Base-by-base conservation (phyloP, 2,113 vertebrate species). In the Planiliza haematocheilus region DNA sequence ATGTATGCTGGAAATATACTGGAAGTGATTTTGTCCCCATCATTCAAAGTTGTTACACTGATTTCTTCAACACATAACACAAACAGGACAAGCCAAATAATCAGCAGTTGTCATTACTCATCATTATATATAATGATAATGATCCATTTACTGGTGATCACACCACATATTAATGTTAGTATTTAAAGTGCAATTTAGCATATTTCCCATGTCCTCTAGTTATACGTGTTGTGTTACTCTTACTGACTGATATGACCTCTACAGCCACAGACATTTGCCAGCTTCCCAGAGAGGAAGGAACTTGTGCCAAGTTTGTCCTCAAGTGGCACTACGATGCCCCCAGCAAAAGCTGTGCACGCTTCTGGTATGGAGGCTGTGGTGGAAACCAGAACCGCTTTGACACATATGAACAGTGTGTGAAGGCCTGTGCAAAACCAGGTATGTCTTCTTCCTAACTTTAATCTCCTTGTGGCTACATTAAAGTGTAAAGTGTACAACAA, bases 341-440 rank as follows among this genome's bases (percentile, higher is more conserved):
- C 5, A 95, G 88, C 46, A 92, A 91, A 72, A 94, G 89, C 79
- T 99, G 98, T 0, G 89, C 90, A 0, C 92, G 97, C 12, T 99
- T 99, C 94, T 99, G 98, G 98, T 97, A 97, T 0, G 95, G 98
- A 3, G 95, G 96, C 75, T 99, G 97, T 0, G 94, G 93, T 0
- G 97, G 97, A 30, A 99, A 99, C 1, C 91, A 93, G 67, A 99
- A 99, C 90, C 94, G 94, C 83, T 99, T 99, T 10, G 37, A 93
- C 21, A 95, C 95, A 0, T 93, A 95, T 70, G 92, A 94, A 63
- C 93, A 97, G 84, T 99, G 98, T 89, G 91, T 94, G 87, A 94
- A 89, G 45, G 60, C 94, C 34, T 99, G 98, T 76, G n/a, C 79
- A 51, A 91, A 89, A 75, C 58, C 92, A 66, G 97, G 97, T 98